Evolutionary conservation across 2,113 vertebrate genomes (phyloP), one percentile per base, ranked within the genome.

Genomic region (Microtus pennsylvanicus): DNA sequence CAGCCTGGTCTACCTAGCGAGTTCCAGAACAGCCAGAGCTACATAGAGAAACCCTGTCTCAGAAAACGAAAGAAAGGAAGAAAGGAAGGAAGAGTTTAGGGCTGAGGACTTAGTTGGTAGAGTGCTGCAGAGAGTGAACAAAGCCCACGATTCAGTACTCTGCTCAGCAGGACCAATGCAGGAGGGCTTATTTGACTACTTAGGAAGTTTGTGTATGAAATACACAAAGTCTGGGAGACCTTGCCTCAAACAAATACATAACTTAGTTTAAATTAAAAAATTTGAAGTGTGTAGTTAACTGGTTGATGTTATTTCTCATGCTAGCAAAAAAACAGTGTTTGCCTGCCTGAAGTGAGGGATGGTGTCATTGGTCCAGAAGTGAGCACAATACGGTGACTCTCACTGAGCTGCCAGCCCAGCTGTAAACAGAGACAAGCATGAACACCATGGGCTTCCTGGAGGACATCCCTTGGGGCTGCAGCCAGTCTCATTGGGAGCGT

Each of bases 201-300:
- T 50, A 70, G 33, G 47, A 70, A 50, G 85, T 87, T 87, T 87
- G 85, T 47, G 19, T 35, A 17, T 55, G 67, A 72, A 69, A n/a
- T 74, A 74, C 24, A 72, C 13, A 17, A 55, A 55, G 58, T 7
- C 82, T 42, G 47, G 19, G 33, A 72, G 86, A 87, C 33, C 86
- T n/a, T 87, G 47, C n/a, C 67, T 72, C 19, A 58, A 74, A 58
- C 70, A 74, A 50, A 26, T 63, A 47, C 58, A 38, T 63, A 94
- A 83, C 8, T 80, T 61, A 42, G n/a, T 83, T 63, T 63, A 88
- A 76, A 88, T 92, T 55, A 55, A 92, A 85, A 80, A 67, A 70
- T 81, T 70, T 70, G 83, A 93, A 91, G 52, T 70, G 63, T 95
- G 87, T 80, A 83, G 26, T 86, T 10, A 87, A 61, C n/a, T 86